Base-by-base conservation (phyloP, 2,888 invertebrate species). In the Octodonta nipae region DNA sequence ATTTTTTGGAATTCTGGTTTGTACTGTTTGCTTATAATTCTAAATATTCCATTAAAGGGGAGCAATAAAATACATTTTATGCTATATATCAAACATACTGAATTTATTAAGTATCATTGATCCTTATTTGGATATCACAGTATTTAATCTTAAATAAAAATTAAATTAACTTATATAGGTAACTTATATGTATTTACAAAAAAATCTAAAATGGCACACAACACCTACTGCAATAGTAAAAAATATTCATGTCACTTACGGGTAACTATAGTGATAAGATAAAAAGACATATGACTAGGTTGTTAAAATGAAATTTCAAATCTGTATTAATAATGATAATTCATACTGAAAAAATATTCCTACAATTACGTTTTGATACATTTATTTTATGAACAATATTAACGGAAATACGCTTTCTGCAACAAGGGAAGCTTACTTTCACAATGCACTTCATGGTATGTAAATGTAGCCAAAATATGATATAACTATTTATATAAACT, bases 101-200 rank as follows among this genome's bases (percentile, higher is more conserved):
- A 3, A 10, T 22, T 36, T 48, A 48, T 49, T 49, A 50, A 51
- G 46, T 50, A 50, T 50, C 46, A 43, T 49, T 48, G 49, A 46
- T 50, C 45, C 51, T 47, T 45, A 46, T 40, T 42, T 41, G 50
- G 50, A 48, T 57, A 57, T 57, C 56, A 57, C 56, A 57, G 55
- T 52, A 51, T 47, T 53, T 47, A 52, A 56, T 55, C 51, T 55
- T 55, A 55, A 50, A 49, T 40, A 43, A 42, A 40, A 38, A 31
- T 38, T 30, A 37, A 34, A 34, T 38, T 31, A 37, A 39, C 30
- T 28, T 34, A 33, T 33, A 26, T 26, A 38, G n/a, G n/a, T n/a
- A n/a, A n/a, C n/a, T n/a, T n/a, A n/a, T 36, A 38, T 34, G 38
- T 38, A 28, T 43, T 37, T 39, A 44, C 38, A 49, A 40, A 48